Evolutionary conservation across 2,888 invertebrate species (phyloP).

Genomic region (Globia sparganii): DNA sequence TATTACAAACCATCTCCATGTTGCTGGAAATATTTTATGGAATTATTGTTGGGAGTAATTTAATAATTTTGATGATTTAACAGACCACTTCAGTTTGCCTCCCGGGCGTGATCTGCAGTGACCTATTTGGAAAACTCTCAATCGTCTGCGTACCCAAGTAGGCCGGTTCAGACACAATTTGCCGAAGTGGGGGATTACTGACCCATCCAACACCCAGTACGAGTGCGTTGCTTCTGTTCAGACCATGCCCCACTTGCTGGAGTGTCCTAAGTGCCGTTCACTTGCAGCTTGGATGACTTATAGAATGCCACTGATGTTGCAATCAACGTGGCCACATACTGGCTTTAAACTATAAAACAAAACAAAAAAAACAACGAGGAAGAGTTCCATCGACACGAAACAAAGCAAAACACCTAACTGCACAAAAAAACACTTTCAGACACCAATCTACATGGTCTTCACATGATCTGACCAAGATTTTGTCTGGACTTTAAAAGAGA

Average conservation of each 20-base stretch:
- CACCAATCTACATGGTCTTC: too few relatives aligned
- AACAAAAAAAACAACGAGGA: too few relatives aligned
- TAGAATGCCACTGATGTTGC: not conserved
- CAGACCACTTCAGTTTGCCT: not conserved
- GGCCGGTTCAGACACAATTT: too few relatives aligned
- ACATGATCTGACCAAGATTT: too few relatives aligned
- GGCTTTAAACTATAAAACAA: too few relatives aligned
- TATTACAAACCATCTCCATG: constrained; percentile 40
- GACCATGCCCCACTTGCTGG: not conserved
- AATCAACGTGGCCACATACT: not conserved
- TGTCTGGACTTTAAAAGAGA: too few relatives aligned
- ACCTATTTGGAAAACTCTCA: not conserved
- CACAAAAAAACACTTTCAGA: too few relatives aligned
- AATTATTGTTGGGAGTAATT: constrained; percentile 38
- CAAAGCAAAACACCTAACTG: too few relatives aligned
- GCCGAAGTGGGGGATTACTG: too few relatives aligned
- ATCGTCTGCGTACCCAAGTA: not conserved
- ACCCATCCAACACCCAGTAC: too few relatives aligned
- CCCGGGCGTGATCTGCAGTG: not conserved
- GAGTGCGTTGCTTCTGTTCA: too few relatives aligned
- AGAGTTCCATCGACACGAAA: too few relatives aligned
- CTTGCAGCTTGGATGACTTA: not conserved
- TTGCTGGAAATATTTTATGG: constrained; percentile 18
- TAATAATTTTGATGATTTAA: constrained; percentile 25
- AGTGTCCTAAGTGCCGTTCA: not conserved